Evolutionary conservation across 2,113 vertebrate genomes (phyloP).

Genomic region (Patagioenas fasciata): DNA sequence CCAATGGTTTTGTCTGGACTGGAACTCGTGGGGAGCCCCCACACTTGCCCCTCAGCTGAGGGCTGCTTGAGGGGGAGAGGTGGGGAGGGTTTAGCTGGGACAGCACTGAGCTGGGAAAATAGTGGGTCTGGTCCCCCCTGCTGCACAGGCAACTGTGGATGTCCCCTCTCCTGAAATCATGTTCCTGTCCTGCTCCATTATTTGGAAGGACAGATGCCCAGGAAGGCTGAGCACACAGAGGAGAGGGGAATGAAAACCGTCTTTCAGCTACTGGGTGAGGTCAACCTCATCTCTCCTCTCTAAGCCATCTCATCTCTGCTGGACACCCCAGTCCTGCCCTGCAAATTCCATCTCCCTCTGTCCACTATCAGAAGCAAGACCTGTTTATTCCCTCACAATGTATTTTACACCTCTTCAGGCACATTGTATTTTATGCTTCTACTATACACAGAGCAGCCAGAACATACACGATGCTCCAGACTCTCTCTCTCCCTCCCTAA

Average conservation of each 20-base stretch:
- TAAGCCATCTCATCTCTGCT: background rate
- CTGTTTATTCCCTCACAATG: background rate
- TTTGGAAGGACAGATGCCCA: background rate
- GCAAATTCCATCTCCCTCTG: background rate
- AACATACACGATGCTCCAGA: background rate
- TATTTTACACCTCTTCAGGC: background rate
- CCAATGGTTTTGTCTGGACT: background rate
- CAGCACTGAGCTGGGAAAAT: accelerated
- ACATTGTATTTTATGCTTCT: background rate
- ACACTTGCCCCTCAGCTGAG: accelerated
- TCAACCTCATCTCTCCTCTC: background rate
- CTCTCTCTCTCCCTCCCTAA: background rate
- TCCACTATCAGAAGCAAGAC: background rate
- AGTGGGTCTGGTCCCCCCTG: background rate
- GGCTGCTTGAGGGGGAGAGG: background rate
- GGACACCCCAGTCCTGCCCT: background rate
- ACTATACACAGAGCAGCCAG: background rate
- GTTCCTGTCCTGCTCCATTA: background rate
- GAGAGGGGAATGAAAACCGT: background rate
- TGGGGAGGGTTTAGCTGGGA: background rate
- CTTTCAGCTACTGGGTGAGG: background rate
- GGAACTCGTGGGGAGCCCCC: accelerated
- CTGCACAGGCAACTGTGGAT: background rate
- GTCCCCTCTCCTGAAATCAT: background rate
- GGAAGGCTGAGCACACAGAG: background rate